phyloP scores from a whole-genome alignment of 1,140 invertebrate species.

The Phthorimaea operculella region DNA sequence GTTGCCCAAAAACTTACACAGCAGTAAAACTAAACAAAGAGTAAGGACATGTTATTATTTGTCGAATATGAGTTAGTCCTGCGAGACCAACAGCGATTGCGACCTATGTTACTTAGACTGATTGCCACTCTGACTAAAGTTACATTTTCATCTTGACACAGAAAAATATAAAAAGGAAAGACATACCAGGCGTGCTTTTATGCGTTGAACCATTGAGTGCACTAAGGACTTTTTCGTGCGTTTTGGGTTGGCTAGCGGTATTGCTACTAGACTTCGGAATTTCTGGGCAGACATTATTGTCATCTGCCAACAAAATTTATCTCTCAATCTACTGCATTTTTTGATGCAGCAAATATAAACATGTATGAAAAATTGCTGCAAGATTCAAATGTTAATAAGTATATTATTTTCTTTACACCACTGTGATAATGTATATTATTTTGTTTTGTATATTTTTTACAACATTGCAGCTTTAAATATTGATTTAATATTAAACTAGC shows the following conservation, averaged over 20 bases:
- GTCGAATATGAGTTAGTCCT: too few relatives aligned
- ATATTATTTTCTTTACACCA: too few relatives aligned
- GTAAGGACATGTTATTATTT: too few relatives aligned
- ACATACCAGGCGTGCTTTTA: slow-evolving; percentile 58
- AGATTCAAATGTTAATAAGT: not conserved
- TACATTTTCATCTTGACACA: not conserved
- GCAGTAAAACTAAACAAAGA: too few relatives aligned
- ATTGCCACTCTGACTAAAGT: not conserved
- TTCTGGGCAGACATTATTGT: slow-evolving; percentile 51
- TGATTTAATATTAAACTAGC: too few relatives aligned
- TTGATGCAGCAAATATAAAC: not conserved
- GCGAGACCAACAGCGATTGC: too few relatives aligned
- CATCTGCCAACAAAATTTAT: slow-evolving; percentile 54
- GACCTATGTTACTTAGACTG: too few relatives aligned
- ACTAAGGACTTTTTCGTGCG: slow-evolving; percentile 47
- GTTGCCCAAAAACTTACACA: too few relatives aligned
- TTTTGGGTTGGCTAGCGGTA: slow-evolving; percentile 42
- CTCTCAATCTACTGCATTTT: not conserved
- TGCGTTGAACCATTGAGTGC: slow-evolving; percentile 54
- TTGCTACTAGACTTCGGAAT: slow-evolving; percentile 47
- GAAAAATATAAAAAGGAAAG: slow-evolving; percentile 13
- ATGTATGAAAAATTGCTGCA: not conserved
- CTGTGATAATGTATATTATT: too few relatives aligned
- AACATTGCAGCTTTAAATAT: too few relatives aligned
- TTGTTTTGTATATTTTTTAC: too few relatives aligned